Percentiles rank a stretch among this genome's conserved stretches.
These are phyloP conservation scores for Pluvianellus socialis DNA, from an alignment of 2,113 vertebrate genomes.

Conservation along the genomic window DNA sequence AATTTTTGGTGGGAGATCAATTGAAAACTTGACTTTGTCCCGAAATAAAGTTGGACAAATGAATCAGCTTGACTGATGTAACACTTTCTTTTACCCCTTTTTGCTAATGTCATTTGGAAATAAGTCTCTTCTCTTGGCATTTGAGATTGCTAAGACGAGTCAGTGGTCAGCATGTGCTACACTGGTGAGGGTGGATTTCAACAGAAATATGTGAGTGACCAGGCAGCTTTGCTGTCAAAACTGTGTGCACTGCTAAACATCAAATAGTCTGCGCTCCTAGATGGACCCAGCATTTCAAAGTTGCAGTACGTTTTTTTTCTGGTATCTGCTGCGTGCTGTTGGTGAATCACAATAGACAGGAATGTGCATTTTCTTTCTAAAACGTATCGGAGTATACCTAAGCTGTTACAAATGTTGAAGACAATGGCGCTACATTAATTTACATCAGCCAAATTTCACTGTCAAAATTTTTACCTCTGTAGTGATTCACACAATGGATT, in stretches of 20 bases:
- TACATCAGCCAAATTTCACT: not conserved
- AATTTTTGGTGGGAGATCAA: not conserved
- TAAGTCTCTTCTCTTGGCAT: not conserved
- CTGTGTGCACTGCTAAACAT: fast-evolving
- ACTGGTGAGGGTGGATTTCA: not conserved
- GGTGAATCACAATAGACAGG: not conserved
- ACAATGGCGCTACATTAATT: not conserved
- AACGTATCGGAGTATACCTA: not conserved
- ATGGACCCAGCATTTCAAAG: not conserved
- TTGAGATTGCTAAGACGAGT: not conserved
- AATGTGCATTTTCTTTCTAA: not conserved
- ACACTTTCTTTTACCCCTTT: not conserved
- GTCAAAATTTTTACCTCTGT: not conserved
- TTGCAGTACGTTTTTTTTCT: not conserved
- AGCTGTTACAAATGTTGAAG: not conserved
- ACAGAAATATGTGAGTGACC: not conserved
- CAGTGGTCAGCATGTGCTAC: fast-evolving
- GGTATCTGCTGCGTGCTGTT: not conserved
- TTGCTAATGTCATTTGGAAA: not conserved
- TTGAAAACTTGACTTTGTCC: not conserved
- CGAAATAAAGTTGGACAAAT: not conserved
- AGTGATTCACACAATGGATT: not conserved
- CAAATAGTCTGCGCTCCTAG: too few relatives aligned
- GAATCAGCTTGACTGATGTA: not conserved
- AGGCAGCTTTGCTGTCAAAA: not conserved